These are phyloP conservation scores for Tragelaphus buxtoni DNA, from an alignment of 2,113 vertebrate genomes.

Conservation along the genomic window DNA sequence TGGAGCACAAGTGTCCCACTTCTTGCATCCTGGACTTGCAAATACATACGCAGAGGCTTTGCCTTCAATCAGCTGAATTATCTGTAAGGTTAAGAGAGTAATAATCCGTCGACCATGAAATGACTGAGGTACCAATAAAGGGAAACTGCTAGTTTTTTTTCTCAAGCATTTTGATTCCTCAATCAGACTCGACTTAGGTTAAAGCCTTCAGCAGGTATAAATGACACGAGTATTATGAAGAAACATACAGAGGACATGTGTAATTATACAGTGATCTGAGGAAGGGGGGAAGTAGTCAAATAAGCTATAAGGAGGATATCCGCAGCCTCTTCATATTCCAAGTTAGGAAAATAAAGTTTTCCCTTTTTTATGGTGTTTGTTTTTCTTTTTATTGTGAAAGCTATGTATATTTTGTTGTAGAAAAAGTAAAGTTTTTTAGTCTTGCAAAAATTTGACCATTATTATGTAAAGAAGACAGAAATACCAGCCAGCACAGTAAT, in stretches of 20 bases:
- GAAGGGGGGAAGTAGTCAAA: neutral
- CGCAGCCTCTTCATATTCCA: neutral
- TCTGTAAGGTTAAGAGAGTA: slow-evolving; percentile 77
- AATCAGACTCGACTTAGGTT: neutral
- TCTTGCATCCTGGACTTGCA: slow-evolving; percentile 96
- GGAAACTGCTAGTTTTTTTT: neutral
- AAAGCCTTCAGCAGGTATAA: neutral
- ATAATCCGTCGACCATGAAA: neutral
- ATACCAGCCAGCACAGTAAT: neutral
- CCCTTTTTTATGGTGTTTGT: neutral
- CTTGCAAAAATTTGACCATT: neutral
- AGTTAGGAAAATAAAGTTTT: neutral
- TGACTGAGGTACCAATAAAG: neutral
- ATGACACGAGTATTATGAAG: neutral
- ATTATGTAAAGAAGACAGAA: neutral
- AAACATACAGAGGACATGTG: neutral
- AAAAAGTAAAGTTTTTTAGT: neutral
- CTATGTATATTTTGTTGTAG: neutral
- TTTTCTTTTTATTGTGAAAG: neutral
- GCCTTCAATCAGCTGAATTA: slow-evolving; percentile 96
- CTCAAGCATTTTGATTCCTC: neutral
- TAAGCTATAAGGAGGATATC: neutral
- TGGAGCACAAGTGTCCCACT: slow-evolving; percentile 97
- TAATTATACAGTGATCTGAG: neutral
- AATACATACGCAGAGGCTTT: slow-evolving; percentile 97